Percentiles rank a stretch among this genome's conserved stretches.
Evolutionary conservation across 2,888 invertebrate species (phyloP).

Genomic region (Spilosoma lubricipeda): DNA sequence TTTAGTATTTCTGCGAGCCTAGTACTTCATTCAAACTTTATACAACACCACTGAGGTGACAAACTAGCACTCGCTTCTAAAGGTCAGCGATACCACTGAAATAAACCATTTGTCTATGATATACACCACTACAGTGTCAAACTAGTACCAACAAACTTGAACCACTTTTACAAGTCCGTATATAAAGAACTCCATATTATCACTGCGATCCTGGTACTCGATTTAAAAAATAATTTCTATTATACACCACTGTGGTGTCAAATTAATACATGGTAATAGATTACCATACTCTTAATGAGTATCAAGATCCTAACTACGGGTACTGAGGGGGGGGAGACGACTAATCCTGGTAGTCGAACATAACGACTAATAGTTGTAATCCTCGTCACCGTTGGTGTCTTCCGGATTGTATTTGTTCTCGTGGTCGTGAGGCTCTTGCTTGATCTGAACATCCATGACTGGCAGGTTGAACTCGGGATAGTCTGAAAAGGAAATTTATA

Average conservation of each 20-base stretch:
- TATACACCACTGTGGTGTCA: not conserved
- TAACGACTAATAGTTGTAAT: conserved; percentile 59
- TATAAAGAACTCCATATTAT: not conserved
- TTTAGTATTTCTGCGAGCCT: not conserved
- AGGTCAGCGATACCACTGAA: not conserved
- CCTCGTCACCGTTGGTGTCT: conserved; percentile 75
- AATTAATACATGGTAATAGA: not conserved
- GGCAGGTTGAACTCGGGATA: conserved; percentile 89
- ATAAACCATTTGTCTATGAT: not conserved
- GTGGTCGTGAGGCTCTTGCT: conserved; percentile 88
- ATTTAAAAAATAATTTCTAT: not conserved
- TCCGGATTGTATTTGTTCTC: conserved; percentile 91
- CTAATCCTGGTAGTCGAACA: not conserved
- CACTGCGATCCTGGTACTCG: not conserved
- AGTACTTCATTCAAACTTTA: not conserved
- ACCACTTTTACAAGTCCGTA: not conserved
- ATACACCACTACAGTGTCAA: not conserved
- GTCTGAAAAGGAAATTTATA: conserved; percentile 37
- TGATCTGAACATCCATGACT: conserved; percentile 88
- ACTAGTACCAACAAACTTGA: not conserved
- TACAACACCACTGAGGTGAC: not conserved
- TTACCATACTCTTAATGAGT: not conserved
- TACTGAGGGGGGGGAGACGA: not conserved
- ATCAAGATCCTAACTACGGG: not conserved
- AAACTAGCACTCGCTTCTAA: not conserved